Evolutionary conservation across 2,113 vertebrate species (phyloP), one percentile per base, ranked within the genome.

Genomic region (Atherinomorus stipes): DNA sequence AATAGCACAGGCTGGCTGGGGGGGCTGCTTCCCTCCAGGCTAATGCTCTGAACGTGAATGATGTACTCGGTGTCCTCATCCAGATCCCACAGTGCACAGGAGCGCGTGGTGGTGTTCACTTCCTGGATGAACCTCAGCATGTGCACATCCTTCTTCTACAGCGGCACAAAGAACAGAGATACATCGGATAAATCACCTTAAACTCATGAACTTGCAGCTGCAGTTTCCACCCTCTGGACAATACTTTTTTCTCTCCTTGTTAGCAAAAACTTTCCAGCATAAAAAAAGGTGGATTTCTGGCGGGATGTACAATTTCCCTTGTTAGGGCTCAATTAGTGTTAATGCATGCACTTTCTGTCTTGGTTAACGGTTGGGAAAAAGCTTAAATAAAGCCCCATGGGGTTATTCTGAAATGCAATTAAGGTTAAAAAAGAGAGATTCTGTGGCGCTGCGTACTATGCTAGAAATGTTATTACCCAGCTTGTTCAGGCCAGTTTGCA

Each of bases 61-160:
- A 98, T 98, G 88, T 99, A 99, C 81, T 98, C 97, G 0, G 96
- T 99, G 92, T 99, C 97, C 89, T 97, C 96, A 71, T 99, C 97
- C 89, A 99, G 93, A 85, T 97, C 97, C 97, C 97, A 98, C 77
- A 99, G 89, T 51, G 95, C 95, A 58, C 97, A 99, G 3, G 97
- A 98, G 83, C 96, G 96, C 2, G 96, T 98, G 91, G 97, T 98
- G 80, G 97, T 98, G 94, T 99, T 99, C 88, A 98, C 96, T 74
- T 99, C 97, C 94, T 98, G 97, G 92, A 98, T 99, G 92, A 98
- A 97, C 72, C 97, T 94, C 89, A 98, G 92, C 97, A 96, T 99
- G 75, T 95, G 94, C 50, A 97, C 96, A 3, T 98, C 97, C 90
- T 98, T 99, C 88, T 98, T 98, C 97, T 99, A 91, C 56, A 50